These are phyloP conservation scores for Mya arenaria DNA, from an alignment of 1,140 invertebrate species.

Conservation along the genomic window DNA sequence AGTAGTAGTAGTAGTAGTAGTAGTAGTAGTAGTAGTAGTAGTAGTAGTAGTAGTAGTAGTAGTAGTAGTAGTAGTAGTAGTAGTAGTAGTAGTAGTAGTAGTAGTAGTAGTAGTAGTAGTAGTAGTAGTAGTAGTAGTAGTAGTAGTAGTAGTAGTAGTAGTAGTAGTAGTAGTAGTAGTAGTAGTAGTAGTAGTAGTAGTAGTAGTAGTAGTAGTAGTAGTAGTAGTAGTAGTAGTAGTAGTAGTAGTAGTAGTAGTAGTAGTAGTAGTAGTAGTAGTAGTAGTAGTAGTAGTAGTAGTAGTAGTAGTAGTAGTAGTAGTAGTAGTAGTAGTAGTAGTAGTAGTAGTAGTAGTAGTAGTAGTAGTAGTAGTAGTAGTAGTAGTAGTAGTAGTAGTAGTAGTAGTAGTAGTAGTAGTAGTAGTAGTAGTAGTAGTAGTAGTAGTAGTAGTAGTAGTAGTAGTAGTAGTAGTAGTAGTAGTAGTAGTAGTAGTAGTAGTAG, in stretches of 20 bases:
- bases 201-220: background rate
- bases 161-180: background rate
- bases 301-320: background rate
- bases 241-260: background rate
- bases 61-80: background rate
- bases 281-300: background rate
- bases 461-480: background rate
- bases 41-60: background rate
- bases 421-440: background rate
- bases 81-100: background rate
- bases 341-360: background rate
- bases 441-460: background rate
- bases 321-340: background rate
- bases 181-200: background rate
- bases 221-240: background rate
- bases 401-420: background rate
- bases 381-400: background rate
- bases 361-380: background rate
- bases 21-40: background rate
- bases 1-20: background rate
- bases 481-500: background rate
- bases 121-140: background rate
- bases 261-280: background rate
- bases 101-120: background rate
- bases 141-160: background rate